These are phyloP conservation scores for Myanophis thanlyinensis DNA, from an alignment of 2,113 vertebrate genomes.

Conservation along the genomic window DNA sequence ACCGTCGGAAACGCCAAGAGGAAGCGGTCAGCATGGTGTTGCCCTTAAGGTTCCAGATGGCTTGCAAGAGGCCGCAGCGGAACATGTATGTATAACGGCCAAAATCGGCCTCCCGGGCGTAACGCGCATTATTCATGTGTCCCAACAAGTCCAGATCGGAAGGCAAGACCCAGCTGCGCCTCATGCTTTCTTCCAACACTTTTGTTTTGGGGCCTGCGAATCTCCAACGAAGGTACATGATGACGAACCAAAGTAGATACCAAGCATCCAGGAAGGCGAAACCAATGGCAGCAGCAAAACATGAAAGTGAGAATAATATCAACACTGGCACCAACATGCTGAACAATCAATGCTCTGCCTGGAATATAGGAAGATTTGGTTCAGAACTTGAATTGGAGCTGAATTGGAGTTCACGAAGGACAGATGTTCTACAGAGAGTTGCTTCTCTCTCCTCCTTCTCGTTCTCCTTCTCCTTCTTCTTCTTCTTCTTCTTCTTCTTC, in stretches of 20 bases:
- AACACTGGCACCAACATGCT: conserved; percentile 47
- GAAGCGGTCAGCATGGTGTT: conserved; percentile 71
- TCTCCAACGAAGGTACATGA: conserved; percentile 67
- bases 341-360: background rate
- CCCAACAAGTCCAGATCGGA: conserved; percentile 85
- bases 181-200: conserved; percentile 78
- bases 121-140: conserved; percentile 93
- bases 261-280: conserved; percentile 79
- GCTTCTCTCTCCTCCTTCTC: background rate
- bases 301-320: conserved; percentile 23
- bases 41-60: conserved; percentile 69
- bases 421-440: background rate
- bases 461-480: background rate
- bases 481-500: too few relatives aligned
- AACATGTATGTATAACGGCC: conserved; percentile 78
- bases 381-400: background rate
- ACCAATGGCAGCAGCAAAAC: conserved; percentile 64
- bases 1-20: conserved; percentile 73
- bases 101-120: conserved; percentile 87
- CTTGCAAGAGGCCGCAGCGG: conserved; percentile 77
- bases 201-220: conserved; percentile 73
- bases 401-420: background rate
- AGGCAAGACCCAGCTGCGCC: conserved; percentile 76
- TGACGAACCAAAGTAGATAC: conserved; percentile 72
- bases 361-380: background rate